Evolutionary conservation across 1,140 invertebrate species (phyloP), one percentile per base, ranked within the genome.

Genomic region (Musca vetustissima): DNA sequence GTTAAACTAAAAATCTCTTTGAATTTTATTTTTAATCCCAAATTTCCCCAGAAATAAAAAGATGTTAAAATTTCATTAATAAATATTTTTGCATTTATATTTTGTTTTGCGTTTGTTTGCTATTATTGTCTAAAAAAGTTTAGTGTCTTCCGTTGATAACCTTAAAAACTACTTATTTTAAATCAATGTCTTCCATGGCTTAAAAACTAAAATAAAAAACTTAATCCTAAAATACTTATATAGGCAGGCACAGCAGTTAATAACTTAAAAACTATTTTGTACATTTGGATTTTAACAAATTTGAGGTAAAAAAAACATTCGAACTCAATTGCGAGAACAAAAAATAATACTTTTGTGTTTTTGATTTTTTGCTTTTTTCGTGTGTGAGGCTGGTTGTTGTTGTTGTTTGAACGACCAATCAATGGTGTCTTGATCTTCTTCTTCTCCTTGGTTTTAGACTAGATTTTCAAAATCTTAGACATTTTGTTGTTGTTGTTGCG

Each of bases 181-280:
- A 74, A 70, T 71, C 71, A 80, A 75, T 80, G 78, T 80, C 75
- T 80, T 80, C 78, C 78, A 80, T 80, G 36, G 4, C 57, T 68
- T 71, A 71, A 61, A 55, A 22, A 52, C 72, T 76, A 79, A 79
- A 70, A 53, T 9, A 21, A n/a, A 64, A n/a, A 36, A 43, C 15
- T 65, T 52, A 52, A 64, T n/a, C n/a, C n/a, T n/a, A 72, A 75
- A 73, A 74, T 72, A 65, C 49, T 66, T 65, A 50, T 55, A 59
- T 43, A 70, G 17, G 52, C 75, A 76, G 72, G 75, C 76, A 76
- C 75, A 77, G 47, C 43, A 73, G 72, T 66, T 36, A 36, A 61
- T 25, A 36, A 19, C 57, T 61, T 61, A 76, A 70, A 43, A 74
- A 78, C 75, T 74, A 70, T 52, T 67, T 70, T 64, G 69, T 70